Evolutionary conservation across 2,888 invertebrate species (phyloP), one percentile per base, ranked within the genome.

Genomic region (Aphodius sticticus): DNA sequence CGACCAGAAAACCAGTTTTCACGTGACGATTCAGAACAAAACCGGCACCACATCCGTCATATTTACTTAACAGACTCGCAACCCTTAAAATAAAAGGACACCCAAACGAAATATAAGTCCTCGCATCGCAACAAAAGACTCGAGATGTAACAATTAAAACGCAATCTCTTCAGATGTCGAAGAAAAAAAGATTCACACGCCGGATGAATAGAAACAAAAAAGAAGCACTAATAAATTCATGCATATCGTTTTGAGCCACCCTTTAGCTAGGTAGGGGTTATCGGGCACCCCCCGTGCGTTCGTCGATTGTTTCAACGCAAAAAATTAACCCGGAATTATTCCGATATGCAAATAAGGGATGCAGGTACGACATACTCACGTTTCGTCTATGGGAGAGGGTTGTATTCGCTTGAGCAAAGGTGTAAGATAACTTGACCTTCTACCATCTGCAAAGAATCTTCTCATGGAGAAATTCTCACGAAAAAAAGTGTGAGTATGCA

Each of bases 261-360:
- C 82, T 80, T 80, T 75, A 79, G 78, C 78, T 70, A 76, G 69
- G 79, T 12, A 81, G 79, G 82, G 82, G 83, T 77, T 77, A 72
- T 9, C 77, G 70, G 79, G 76, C 80, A 77, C 82, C 85, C 85
- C 82, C 81, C 79, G 26, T 26, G 26, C 81, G 84, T 79, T 80
- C 69, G n/a, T 76, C 84, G 82, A 87, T 87, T 87, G 87, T 87
- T 87, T 87, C 87, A 87, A 84, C 53, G 84, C 84, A 85, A 86
- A 87, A 85, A 87, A 87, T 87, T 86, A 87, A 86, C 80, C 87
- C 87, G 87, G 83, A 84, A 84, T 84, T 84, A 84, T 85, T 82
- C 83, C 85, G 84, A 85, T 85, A 87, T 87, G 87, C 84, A 87
- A 87, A 87, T 87, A 78, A 83, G 83, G 81, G 85, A 85, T 86